Conservation (phyloP, 2,113 vertebrate genomes). For the Trematocara unimaculatum region DNA sequence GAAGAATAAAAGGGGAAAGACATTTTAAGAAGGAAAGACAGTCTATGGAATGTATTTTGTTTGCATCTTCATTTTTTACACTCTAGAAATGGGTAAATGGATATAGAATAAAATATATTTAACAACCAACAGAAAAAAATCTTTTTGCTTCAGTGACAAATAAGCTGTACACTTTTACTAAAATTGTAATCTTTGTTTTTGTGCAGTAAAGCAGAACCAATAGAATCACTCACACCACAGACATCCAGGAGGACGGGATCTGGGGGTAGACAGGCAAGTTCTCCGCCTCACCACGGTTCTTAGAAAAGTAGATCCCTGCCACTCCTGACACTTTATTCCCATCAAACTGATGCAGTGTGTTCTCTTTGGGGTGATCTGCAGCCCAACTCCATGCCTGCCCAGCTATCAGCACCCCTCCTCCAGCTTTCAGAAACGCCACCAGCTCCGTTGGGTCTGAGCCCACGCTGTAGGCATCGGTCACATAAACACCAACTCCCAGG, state of each 20-base stretch:
- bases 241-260: not conserved
- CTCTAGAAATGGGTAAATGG: not conserved
- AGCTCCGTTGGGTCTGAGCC: rapidly evolving
- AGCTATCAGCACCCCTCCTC: not conserved
- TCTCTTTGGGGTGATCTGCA: not conserved
- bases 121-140: not conserved
- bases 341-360: not conserved
- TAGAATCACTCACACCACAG: not conserved
- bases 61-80: not conserved
- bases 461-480: not conserved
- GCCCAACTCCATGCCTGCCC: rapidly evolving
- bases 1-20: not conserved
- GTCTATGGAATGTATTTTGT: not conserved
- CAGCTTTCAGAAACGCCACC: rapidly evolving
- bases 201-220: not conserved
- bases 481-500: rapidly evolving
- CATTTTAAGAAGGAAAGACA: not conserved
- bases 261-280: too few species aligned
- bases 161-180: not conserved
- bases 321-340: not conserved
- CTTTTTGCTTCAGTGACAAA: rapidly evolving
- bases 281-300: not conserved
- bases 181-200: not conserved
- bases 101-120: not conserved
- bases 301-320: not conserved